Percentiles rank a stretch among this genome's conserved stretches.
Evolutionary conservation across 2,113 vertebrate genomes (phyloP).

Genomic region (Cheilinus undulatus): DNA sequence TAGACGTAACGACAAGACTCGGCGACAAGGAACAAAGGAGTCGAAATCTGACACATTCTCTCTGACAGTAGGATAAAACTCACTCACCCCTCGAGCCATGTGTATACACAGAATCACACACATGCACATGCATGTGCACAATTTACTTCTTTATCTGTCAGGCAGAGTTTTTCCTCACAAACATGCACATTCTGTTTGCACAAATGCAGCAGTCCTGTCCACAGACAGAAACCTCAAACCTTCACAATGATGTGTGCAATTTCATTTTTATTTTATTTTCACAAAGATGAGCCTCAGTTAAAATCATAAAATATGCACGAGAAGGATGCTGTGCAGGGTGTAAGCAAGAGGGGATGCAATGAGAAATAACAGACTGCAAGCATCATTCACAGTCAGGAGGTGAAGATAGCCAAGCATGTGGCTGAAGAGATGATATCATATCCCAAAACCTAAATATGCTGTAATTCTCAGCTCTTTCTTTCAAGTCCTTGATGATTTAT

Average conservation of each 20-base stretch:
- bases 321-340: neutral
- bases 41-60: conserved; percentile 81
- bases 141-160: conserved; percentile 53
- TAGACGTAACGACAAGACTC: conserved; percentile 72
- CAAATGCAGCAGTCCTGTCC: conserved; percentile 25
- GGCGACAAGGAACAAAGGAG: conserved; percentile 80
- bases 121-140: conserved; percentile 40
- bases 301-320: neutral
- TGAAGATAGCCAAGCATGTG: too few relatives aligned
- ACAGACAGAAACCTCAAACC: conserved; percentile 12
- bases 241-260: neutral
- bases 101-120: conserved; percentile 49
- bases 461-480: too few relatives aligned
- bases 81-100: conserved; percentile 72
- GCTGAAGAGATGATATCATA: too few relatives aligned
- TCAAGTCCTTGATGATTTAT: too few relatives aligned
- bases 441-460: too few relatives aligned
- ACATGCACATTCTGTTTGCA: conserved; percentile 34
- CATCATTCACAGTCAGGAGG: too few relatives aligned
- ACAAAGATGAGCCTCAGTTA: neutral
- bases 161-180: conserved; percentile 35
- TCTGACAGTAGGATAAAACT: conserved; percentile 83
- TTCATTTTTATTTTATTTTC: neutral
- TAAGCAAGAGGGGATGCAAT: too few relatives aligned
- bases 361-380: too few relatives aligned